Evolutionary conservation across 1,140 invertebrate genomes (phyloP), one percentile per base, ranked within the genome.

Genomic region (Papilio dardanus): DNA sequence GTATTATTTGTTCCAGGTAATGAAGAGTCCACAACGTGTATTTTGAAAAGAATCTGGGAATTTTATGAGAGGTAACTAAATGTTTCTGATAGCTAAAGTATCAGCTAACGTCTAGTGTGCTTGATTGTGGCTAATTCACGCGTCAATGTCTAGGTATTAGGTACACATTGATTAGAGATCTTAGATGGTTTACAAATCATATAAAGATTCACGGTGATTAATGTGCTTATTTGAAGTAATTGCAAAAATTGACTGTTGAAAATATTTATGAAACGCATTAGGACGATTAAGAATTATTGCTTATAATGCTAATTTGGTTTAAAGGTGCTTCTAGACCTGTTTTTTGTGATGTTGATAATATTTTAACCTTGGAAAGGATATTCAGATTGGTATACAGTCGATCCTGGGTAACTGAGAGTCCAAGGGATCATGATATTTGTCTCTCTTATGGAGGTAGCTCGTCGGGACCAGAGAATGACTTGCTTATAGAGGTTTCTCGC

Each of bases 41-140:
- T 81, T 82, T 82, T 86, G 83, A 86, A 84, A 85, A 65, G 77
- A 77, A 81, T 80, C 80, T 83, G 75, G 83, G 81, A 83, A 79
- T 85, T 84, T 79, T 86, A 84, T 86, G 84, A 86, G 79, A 86
- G 85, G 85, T 86, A 86, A 85, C 75, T 85, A 76, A 74, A 76
- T 35, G 74, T 75, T 71, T 75, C 50, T 28, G 66, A 62, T 24
- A 24, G 19, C 33, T 69, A 37, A 12, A 40, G 19, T 24, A 19
- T 69, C 33, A 24, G 33, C 67, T 69, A 69, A 69, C 67, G 19
- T 69, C 16, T 69, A 40, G 67, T 40, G 21, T 40, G 67, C 67
- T 69, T 69, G 0, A 19, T 40, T 40, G 67, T 35, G 35, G 10
- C 10, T 69, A 40, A 21, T 67, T 21, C n/a, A 67, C 24, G 54